A percentile compares a stretch with the other conserved stretches of the same genome.
These are phyloP conservation scores for Scalopus aquaticus DNA, from an alignment of 2,113 vertebrate species.

Conservation along the genomic window DNA sequence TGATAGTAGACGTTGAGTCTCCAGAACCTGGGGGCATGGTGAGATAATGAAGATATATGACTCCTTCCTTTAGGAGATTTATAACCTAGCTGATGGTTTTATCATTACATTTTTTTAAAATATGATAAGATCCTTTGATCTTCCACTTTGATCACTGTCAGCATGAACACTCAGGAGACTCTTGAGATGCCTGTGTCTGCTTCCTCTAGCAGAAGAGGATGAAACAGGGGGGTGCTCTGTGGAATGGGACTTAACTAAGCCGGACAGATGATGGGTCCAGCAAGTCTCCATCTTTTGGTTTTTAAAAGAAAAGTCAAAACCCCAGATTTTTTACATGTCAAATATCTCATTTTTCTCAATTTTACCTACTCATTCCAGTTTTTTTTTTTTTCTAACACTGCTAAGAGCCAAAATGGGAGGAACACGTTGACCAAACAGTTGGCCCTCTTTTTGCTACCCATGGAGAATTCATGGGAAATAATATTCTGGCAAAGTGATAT, in stretches of 20 bases:
- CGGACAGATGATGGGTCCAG: neutral
- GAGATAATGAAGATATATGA: neutral
- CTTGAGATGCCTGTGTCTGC: neutral
- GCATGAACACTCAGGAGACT: neutral
- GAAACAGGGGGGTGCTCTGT: neutral
- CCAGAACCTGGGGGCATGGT: neutral
- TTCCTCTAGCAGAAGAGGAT: neutral
- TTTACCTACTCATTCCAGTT: neutral
- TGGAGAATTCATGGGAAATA: neutral
- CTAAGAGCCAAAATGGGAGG: neutral
- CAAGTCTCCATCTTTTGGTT: neutral
- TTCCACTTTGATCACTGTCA: neutral
- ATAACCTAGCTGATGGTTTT: neutral
- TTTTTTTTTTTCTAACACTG: neutral
- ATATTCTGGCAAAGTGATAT: neutral
- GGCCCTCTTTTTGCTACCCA: neutral
- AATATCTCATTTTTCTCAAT: neutral
- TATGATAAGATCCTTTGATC: slow-evolving; percentile 53
- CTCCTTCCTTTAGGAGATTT: slow-evolving; percentile 10
- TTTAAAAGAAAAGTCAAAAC: slow-evolving; percentile 7
- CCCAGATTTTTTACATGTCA: neutral
- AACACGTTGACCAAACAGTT: neutral
- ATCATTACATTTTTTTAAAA: slow-evolving; percentile 23
- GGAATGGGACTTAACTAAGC: neutral
- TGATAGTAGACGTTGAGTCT: neutral